Evolutionary conservation across 2,888 invertebrate species (phyloP).

Genomic region (Macrophya annulata): DNA sequence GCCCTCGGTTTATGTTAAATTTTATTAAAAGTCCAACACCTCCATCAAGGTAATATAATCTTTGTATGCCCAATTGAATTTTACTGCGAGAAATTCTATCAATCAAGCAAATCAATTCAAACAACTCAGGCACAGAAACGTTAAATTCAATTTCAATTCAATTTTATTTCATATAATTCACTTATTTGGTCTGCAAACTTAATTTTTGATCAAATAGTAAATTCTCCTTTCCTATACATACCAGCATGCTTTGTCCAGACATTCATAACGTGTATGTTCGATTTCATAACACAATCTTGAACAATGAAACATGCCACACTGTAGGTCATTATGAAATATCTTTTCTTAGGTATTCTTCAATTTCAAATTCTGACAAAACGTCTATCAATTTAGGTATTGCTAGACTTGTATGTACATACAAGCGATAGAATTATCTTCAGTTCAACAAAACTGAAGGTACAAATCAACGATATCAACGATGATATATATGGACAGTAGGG

Average conservation of each 20-base stretch:
- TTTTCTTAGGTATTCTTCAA: neutral
- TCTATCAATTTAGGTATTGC: neutral
- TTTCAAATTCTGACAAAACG: neutral
- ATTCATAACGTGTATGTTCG: neutral
- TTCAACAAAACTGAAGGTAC: neutral
- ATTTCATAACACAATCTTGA: conserved; percentile 11
- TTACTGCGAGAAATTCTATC: neutral
- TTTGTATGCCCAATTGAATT: neutral
- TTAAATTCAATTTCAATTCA: neutral
- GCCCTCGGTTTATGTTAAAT: neutral
- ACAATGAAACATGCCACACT: conserved; percentile 4
- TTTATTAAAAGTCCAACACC: neutral
- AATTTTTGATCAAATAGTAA: neutral
- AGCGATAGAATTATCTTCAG: neutral
- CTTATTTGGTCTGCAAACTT: neutral
- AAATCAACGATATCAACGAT: neutral
- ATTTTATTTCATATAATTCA: neutral
- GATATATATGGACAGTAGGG: neutral
- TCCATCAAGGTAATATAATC: neutral
- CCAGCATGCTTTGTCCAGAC: neutral
- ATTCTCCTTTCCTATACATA: neutral
- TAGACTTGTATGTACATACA: neutral
- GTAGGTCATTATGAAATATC: neutral
- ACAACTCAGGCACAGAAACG: neutral
- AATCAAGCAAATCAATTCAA: neutral